Evolutionary conservation across 2,113 vertebrate species (phyloP), one percentile per base, ranked within the genome.

Genomic region (Nicator chloris): DNA sequence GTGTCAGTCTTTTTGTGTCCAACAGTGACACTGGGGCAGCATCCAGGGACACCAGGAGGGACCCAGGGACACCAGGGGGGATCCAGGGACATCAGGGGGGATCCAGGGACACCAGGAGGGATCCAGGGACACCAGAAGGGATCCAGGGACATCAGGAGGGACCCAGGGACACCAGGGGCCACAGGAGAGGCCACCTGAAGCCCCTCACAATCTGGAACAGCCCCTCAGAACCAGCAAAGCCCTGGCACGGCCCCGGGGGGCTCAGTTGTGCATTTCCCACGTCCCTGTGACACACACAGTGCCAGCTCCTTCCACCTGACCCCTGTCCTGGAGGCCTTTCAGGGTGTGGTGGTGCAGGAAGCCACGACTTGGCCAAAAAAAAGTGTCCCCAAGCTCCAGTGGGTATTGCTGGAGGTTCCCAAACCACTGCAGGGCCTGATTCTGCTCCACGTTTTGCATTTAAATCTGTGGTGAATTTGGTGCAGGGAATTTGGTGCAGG

Each of bases 181-280:
- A 23, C 24, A 4, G 61, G 26, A 83, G 24, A 15, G 33, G 18
- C 24, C 33, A 40, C 50, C 21, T 12, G 23, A 20, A 81, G 45
- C 50, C 42, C 10, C 82, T 22, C 51, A 16, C 49, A 11, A 47
- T 22, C 39, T n/a, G 57, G 64, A 59, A 44, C 19, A 77, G 7
- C 17, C 53, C 1, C 35, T 40, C 30, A 39, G 51, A 13, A 10
- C 18, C 72, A 88, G 54, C 6, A n/a, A 23, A 77, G 37, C 54
- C 33, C 49, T 23, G 66, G n/a, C 6, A 13, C 13, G 4, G 8
- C 21, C 45, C 21, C 0, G 0, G n/a, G 16, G 28, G 71, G 26
- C 53, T 60, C 40, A 28, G 1, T 6, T 13, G n/a, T 30, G 56
- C 9, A 2, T 53, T 61, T 39, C 69, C 45, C 24, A 1, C 22